Evolutionary conservation across 2,113 vertebrate species (phyloP).

Genomic region (Perca schrenkii): DNA sequence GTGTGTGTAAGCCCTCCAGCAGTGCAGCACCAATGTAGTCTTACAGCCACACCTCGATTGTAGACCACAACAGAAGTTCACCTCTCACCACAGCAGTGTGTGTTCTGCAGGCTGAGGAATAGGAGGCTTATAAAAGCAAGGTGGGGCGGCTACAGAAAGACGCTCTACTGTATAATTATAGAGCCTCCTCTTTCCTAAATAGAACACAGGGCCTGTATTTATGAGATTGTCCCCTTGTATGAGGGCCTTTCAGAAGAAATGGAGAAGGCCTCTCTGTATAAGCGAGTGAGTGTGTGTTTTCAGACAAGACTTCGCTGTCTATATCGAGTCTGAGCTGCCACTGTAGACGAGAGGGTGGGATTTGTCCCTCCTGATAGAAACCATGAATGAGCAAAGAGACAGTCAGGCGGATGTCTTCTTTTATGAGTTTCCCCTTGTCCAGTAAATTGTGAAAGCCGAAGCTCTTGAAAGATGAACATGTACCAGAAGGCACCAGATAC

Average conservation of each 20-base stretch:
- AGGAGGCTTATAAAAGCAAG: slow-evolving; percentile 39
- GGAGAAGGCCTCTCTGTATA: slow-evolving; percentile 37
- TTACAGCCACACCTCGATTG: slow-evolving; percentile 10
- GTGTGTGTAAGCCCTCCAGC: background rate
- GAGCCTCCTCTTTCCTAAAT: slow-evolving; percentile 57
- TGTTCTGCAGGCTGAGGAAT: slow-evolving; percentile 31
- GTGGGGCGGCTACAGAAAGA: slow-evolving; percentile 49
- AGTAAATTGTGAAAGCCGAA: background rate
- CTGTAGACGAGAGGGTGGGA: slow-evolving; percentile 5
- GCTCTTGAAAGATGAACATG: background rate
- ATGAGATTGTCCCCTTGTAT: slow-evolving; percentile 25
- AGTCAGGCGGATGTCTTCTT: background rate
- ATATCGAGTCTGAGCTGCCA: slow-evolving; percentile 10
- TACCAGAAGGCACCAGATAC: background rate
- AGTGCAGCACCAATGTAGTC: background rate
- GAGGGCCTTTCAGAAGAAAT: slow-evolving; percentile 47
- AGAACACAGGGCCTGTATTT: slow-evolving; percentile 48
- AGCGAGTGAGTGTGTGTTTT: slow-evolving; percentile 25
- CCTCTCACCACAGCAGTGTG: slow-evolving; percentile 40
- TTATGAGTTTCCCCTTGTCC: background rate
- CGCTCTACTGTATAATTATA: slow-evolving; percentile 59
- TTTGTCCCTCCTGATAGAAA: slow-evolving; percentile 29
- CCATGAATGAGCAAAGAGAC: slow-evolving; percentile 33
- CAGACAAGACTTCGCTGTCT: slow-evolving; percentile 46
- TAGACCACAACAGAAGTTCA: slow-evolving; percentile 31